phyloP scores from a whole-genome alignment of 64 coral and sea anemone genomes.

The Montipora capricornis region DNA sequence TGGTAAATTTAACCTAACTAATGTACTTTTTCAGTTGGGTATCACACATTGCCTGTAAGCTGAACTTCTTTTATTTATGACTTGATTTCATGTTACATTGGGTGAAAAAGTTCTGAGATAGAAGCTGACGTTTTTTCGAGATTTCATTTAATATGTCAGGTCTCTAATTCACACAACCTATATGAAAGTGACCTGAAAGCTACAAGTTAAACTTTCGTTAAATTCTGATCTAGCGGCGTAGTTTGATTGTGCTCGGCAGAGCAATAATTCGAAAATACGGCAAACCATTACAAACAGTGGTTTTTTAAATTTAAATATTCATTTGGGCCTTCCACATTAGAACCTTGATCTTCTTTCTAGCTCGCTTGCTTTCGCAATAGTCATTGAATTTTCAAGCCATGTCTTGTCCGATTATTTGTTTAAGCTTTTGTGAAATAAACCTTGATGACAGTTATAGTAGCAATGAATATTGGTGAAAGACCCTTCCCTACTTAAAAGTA shows the following conservation, averaged over 20 bases:
- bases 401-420: not conserved
- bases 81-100: not conserved
- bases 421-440: slow-evolving; percentile 1
- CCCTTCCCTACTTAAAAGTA: not conserved
- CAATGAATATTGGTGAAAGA: not conserved
- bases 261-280: not conserved
- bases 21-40: too few relatives aligned
- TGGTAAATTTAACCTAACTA: too few relatives aligned
- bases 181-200: too few relatives aligned
- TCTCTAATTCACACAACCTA: too few relatives aligned
- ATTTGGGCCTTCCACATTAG: not conserved
- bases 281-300: not conserved
- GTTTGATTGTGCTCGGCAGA: not conserved
- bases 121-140: not conserved
- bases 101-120: not conserved
- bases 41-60: too few relatives aligned
- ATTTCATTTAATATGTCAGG: not conserved
- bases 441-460: too few relatives aligned
- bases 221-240: not conserved
- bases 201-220: too few relatives aligned
- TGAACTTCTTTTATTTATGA: too few relatives aligned
- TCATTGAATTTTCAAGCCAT: too few relatives aligned
- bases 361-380: too few relatives aligned
- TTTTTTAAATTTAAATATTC: not conserved
- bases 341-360: too few relatives aligned